A percentile compares a stretch with the other conserved stretches of the same genome.
These are phyloP conservation scores for Tragelaphus strepsiceros DNA, from an alignment of 2,113 vertebrate genomes.

Conservation along the genomic window DNA sequence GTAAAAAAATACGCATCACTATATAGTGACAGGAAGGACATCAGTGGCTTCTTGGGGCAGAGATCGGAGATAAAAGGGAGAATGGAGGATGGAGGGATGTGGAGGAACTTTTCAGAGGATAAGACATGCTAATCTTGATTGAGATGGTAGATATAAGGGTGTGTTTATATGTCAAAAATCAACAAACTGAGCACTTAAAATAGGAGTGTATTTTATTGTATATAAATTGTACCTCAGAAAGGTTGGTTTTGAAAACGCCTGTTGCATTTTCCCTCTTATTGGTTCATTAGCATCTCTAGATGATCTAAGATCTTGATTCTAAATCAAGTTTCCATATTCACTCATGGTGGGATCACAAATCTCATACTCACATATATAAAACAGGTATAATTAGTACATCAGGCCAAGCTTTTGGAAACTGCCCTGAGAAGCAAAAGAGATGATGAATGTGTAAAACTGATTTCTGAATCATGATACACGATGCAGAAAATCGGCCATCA, in stretches of 20 bases:
- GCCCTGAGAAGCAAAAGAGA: background rate
- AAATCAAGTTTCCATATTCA: background rate
- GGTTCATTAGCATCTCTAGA: background rate
- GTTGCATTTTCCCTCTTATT: background rate
- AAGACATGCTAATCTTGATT: background rate
- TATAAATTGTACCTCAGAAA: background rate
- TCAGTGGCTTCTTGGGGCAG: background rate
- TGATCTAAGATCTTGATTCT: background rate
- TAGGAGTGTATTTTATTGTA: background rate
- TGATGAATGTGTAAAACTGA: background rate
- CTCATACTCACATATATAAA: background rate
- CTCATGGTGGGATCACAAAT: background rate
- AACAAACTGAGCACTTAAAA: background rate
- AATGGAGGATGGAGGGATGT: background rate
- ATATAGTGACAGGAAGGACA: background rate
- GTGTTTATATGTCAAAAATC: background rate
- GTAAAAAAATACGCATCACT: background rate
- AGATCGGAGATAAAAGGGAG: too few relatives aligned
- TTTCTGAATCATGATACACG: background rate
- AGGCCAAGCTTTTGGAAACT: background rate
- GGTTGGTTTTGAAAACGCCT: background rate
- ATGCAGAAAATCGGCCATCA: background rate
- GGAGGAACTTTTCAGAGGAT: background rate
- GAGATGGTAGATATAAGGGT: background rate
- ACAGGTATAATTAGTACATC: background rate